Conservation (phyloP, 1,140 invertebrate species). For the Zaprionus inermis region DNA sequence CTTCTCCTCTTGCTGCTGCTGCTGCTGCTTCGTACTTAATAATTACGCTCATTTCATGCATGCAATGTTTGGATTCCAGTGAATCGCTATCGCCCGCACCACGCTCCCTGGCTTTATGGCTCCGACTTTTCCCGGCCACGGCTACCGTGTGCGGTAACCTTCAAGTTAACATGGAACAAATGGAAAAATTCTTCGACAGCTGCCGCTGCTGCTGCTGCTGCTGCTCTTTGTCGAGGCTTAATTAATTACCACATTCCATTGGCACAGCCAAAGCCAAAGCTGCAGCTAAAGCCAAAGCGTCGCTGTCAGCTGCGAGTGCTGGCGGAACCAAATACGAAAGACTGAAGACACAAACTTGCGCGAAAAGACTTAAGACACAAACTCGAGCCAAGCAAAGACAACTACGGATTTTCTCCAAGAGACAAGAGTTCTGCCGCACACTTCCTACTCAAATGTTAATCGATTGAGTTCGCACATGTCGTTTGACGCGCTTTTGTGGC, state of each 20-base stretch:
- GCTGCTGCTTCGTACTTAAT: constrained; percentile 67
- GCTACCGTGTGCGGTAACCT: constrained; percentile 58
- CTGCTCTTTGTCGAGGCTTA: constrained; percentile 59
- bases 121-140: background rate
- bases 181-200: constrained; percentile 77
- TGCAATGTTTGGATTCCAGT: constrained; percentile 78
- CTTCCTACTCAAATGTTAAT: constrained; percentile 68
- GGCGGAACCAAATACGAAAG: constrained; percentile 65
- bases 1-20: constrained; percentile 1
- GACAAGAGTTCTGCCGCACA: constrained; percentile 57
- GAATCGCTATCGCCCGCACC: constrained; percentile 60
- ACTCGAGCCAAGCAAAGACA: too few relatives aligned
- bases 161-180: constrained; percentile 75
- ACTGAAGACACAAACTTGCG: constrained; percentile 71
- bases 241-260: constrained; percentile 79
- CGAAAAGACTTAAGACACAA: constrained; percentile 69
- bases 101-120: constrained; percentile 28
- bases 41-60: constrained; percentile 82
- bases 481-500: constrained; percentile 78
- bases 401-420: constrained; percentile 38
- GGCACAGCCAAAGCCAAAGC: constrained; percentile 23
- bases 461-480: constrained; percentile 82
- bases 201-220: constrained; percentile 56
- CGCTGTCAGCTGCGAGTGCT: constrained; percentile 18
- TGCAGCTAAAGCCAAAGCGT: constrained; percentile 8